Percentiles rank a stretch among this genome's conserved stretches.
phyloP scores from a whole-genome alignment of 2,888 invertebrate genomes.

The Meteorus colon region DNA sequence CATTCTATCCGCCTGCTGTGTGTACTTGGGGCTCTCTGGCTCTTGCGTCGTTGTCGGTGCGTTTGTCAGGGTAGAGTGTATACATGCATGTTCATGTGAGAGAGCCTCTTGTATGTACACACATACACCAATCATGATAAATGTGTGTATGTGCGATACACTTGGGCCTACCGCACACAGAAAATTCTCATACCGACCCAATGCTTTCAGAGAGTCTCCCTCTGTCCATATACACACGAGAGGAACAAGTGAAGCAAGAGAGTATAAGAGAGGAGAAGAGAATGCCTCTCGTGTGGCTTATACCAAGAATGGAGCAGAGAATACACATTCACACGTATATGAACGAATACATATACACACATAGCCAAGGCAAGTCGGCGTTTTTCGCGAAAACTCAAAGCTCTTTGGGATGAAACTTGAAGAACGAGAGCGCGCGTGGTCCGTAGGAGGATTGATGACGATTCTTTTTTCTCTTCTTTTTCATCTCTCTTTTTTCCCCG shows the following conservation, averaged over 20 bases:
- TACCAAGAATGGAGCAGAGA: conserved; percentile 6
- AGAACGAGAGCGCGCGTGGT: conserved; percentile 13
- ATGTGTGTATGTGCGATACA: neutral
- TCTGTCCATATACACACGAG: conserved; percentile 7
- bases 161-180: conserved; percentile 17
- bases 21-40: conserved; percentile 32
- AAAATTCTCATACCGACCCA: conserved; percentile 1
- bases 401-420: neutral
- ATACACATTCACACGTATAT: neutral
- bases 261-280: conserved; percentile 6
- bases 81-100: neutral
- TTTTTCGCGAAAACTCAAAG: conserved; percentile 19
- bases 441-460: conserved; percentile 42
- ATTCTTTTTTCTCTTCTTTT: neutral
- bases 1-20: conserved; percentile 37
- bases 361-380: neutral
- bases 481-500: conserved; percentile 24
- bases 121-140: neutral
- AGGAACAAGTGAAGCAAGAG: neutral
- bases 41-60: conserved; percentile 19
- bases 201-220: conserved; percentile 22
- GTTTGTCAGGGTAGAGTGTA: conserved; percentile 10
- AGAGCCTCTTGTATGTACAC: neutral
- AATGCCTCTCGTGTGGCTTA: conserved; percentile 17
- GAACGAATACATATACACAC: neutral